Base-by-base conservation (phyloP, 2,113 vertebrate species). In the Pedionomus torquatus region DNA sequence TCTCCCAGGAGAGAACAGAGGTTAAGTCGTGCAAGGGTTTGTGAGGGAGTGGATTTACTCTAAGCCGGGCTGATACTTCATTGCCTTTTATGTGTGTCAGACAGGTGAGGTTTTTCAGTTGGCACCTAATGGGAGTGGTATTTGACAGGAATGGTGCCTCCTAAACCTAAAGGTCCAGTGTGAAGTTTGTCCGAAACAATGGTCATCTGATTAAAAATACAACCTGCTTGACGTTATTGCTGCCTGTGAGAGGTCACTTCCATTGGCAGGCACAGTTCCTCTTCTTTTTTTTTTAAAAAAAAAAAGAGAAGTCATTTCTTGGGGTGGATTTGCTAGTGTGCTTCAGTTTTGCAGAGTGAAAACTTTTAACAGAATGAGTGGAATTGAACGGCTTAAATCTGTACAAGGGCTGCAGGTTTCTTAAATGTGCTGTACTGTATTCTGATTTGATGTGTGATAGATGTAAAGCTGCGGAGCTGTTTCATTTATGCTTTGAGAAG, bases 31-130 rank as follows among this genome's bases (percentile, higher is more conserved):
- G 19, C 17, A 5, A 15, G 43, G 49, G 4, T 7, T 52, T 69
- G 83, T 2, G 12, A 20, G 30, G 64, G 60, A 63, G 33, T 17
- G 55, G 13, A 2, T 6, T 26, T 72, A 8, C 44, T 39, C 49
- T 23, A 14, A 49, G 6, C 26, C 1, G 5, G 8, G 6, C 23
- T 24, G 44, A 2, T 33, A 2, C 16, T 4, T 48, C 21, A 13
- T 13, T 7, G 54, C 11, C 2, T 39, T 70, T 37, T 30, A 0
- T 1, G 24, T 24, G 33, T 1, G 0, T 7, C 52, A 30, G 74
- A 28, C 65, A 55, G 82, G 43, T 93, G 31, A 85, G 87, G 3
- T 10, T 54, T 54, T 25, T 35, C 17, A 2, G 25, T 48, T 21
- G 54, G 14, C 13, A 94, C 43, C 23, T 39, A 11, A 4, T 3